Evolutionary conservation across 2,888 invertebrate species (phyloP).

Genomic region (Chloroclystis v-ata): DNA sequence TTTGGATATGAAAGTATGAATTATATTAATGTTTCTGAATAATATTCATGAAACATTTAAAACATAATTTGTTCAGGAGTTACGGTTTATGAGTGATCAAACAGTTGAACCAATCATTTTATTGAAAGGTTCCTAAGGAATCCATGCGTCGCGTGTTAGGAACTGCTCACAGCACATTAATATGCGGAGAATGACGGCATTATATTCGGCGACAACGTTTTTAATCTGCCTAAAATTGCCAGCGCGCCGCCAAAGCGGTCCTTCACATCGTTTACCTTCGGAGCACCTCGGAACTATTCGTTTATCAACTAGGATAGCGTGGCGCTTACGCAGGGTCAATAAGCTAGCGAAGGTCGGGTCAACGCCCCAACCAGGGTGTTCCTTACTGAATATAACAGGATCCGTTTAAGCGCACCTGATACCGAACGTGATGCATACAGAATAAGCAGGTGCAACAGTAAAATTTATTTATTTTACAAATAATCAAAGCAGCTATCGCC

Average conservation of each 20-base stretch:
- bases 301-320: constrained; percentile 42
- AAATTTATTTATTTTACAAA: too few relatives aligned
- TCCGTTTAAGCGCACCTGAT: not conserved
- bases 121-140: too few relatives aligned
- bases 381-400: constrained; percentile 19
- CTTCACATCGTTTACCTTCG: constrained; percentile 39
- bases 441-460: too few relatives aligned
- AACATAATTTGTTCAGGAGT: too few relatives aligned
- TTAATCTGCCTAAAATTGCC: constrained; percentile 38
- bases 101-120: too few relatives aligned
- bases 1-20: too few relatives aligned
- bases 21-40: too few relatives aligned
- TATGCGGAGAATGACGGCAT: constrained; percentile 36
- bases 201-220: constrained; percentile 20
- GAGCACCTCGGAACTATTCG: constrained; percentile 32
- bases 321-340: constrained; percentile 68
- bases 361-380: constrained; percentile 47
- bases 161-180: constrained; percentile 15
- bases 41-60: too few relatives aligned
- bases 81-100: too few relatives aligned
- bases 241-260: constrained; percentile 27
- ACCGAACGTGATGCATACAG: too few relatives aligned
- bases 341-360: constrained; percentile 63
- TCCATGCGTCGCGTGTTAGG: not conserved
- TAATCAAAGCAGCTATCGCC: too few relatives aligned